Evolutionary conservation across 92 coral and sea anemone species (phyloP), one percentile per base, ranked within the genome.

Genomic region (Ricordea florida): DNA sequence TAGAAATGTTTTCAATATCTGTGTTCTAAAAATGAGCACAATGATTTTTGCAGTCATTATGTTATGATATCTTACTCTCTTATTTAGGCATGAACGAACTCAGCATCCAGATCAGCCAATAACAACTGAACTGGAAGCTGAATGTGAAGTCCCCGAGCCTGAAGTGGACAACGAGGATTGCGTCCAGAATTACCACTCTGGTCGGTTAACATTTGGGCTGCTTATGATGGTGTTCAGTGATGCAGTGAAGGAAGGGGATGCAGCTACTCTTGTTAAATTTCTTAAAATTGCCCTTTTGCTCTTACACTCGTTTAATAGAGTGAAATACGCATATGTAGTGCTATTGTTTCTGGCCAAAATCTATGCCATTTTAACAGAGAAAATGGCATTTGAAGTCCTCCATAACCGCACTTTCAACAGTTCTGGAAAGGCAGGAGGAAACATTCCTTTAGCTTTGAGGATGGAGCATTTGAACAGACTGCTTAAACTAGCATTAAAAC

Each of bases 391-490:
- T 41, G 55, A 61, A 10, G 22, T 68, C 7, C 1, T 53, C 3
- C 76, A 72, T 18, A 69, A 79, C 35, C 7, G 78, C 2, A 30
- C 47, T 45, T 79, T 55, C 21, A 79, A 79, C 43, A 37, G 13
- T 9, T 49, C 66, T 56, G 63, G 79, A 16, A 58, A 44, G 37
- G 29, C 26, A 1, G 79, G 79, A 2, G 61, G 71, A 10, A 79
- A 79, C 52, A 44, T 79, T 2, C 79, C 83, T 0, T 38, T 76
- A 1, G 79, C 79, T 50, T 57, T 79, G 0, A 79, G 81, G 48
- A 85, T 70, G 86, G 86, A 85, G 38, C 90, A 79, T 7, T 29
- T 56, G 13, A 83, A 83, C 61, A 67, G 47, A 24, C 18, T 76
- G 21, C 24, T 83, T 2, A 83, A 85, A 51, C 27, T 73, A 0